These are phyloP conservation scores for Poecilia velifera DNA, from an alignment of 2,797 vertebrate genomes.

Conservation along the genomic window DNA sequence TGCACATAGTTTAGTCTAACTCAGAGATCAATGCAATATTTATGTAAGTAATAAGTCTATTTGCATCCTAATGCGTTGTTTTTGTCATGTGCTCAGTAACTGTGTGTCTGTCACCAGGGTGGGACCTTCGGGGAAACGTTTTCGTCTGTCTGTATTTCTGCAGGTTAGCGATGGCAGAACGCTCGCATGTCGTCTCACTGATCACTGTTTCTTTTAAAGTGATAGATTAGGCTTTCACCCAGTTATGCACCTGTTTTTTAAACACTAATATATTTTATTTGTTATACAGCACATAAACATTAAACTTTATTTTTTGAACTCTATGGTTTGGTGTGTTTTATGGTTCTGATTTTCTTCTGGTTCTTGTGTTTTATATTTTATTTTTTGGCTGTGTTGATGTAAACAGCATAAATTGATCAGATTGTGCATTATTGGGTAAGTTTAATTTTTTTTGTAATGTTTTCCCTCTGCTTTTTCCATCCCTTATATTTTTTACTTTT, in stretches of 20 bases:
- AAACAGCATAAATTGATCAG: neutral
- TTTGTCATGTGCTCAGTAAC: slow-evolving; percentile 69
- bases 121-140: slow-evolving; percentile 24
- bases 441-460: neutral
- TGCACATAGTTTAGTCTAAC: slow-evolving; percentile 60
- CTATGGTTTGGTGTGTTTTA: slow-evolving; percentile 70
- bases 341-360: neutral
- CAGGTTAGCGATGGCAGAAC: neutral
- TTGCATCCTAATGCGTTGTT: slow-evolving; percentile 49
- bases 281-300: slow-evolving; percentile 92
- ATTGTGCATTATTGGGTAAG: neutral
- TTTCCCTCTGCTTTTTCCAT: neutral
- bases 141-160: slow-evolving; percentile 29
- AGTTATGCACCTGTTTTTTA: slow-evolving; percentile 88
- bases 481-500: too few species aligned
- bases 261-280: slow-evolving; percentile 99
- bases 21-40: slow-evolving; percentile 77
- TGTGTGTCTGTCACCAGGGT: slow-evolving; percentile 59
- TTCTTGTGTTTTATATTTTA: neutral
- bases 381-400: neutral
- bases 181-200: slow-evolving; percentile 52
- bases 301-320: slow-evolving; percentile 93
- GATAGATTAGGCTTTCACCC: slow-evolving; percentile 80
- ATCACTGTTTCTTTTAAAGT: slow-evolving; percentile 71
- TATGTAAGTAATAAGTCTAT: slow-evolving; percentile 72